Percentiles rank a stretch among this genome's conserved stretches.
phyloP scores from a whole-genome alignment of 1,140 invertebrate genomes.

The Scaptomyza hsui region DNA sequence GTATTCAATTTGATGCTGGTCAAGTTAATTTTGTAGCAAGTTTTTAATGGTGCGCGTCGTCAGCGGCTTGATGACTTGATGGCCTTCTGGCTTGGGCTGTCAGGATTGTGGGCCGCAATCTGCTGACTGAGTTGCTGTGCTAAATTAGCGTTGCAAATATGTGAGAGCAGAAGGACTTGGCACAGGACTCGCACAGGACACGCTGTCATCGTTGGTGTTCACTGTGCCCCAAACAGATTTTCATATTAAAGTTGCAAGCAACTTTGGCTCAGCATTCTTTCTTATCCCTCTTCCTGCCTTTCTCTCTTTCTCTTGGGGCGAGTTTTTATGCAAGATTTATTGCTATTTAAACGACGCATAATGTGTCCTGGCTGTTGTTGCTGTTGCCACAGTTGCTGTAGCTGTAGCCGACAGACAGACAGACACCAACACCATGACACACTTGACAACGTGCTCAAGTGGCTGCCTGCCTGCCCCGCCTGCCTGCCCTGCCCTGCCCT shows the following conservation, averaged over 20 bases:
- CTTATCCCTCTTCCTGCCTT: constrained; percentile 13
- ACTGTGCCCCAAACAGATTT: constrained; percentile 74
- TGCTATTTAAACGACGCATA: constrained; percentile 81
- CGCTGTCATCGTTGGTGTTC: constrained; percentile 46
- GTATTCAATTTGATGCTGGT: constrained; percentile 75
- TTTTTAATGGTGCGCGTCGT: constrained; percentile 59
- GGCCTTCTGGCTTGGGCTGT: constrained; percentile 28
- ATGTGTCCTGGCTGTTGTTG: constrained; percentile 63
- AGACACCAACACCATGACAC: constrained; percentile 54
- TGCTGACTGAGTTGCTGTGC: constrained; percentile 57
- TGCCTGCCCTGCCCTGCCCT: constrained; percentile 13
- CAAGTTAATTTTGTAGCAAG: constrained; percentile 68
- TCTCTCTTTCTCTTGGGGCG: constrained; percentile 44
- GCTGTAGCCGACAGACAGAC: constrained; percentile 41
- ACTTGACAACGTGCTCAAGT: constrained; percentile 81
- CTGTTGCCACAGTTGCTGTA: constrained; percentile 20
- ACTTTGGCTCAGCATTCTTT: constrained; percentile 29
- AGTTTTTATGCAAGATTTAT: constrained; percentile 80
- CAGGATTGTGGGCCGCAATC: constrained; percentile 36
- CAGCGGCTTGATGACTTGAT: constrained; percentile 59
- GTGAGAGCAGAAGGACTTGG: constrained; percentile 1
- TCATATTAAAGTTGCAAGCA: constrained; percentile 76
- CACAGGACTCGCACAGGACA: constrained; percentile 22
- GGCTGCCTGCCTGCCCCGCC: constrained; percentile 48
- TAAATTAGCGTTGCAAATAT: constrained; percentile 81